Evolutionary conservation across 2,113 vertebrate species (phyloP), one percentile per base, ranked within the genome.

Genomic region (Columba livia): DNA sequence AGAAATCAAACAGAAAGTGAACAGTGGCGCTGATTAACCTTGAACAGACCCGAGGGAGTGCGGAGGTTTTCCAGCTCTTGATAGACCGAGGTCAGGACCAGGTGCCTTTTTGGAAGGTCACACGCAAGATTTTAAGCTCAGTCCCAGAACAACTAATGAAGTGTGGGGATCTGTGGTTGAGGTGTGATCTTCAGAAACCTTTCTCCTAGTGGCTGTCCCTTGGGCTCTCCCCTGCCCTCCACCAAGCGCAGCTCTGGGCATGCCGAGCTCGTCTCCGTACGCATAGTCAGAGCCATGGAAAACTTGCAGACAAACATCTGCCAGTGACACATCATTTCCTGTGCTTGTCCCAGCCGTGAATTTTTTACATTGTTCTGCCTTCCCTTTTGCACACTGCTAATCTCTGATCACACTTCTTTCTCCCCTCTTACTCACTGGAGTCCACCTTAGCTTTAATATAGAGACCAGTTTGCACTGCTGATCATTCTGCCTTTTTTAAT

Each of bases 1-100:
- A 92, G 83, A 94, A 94, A 81, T 88, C 75, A 84, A 71, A 90
- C 5, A 26, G 47, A 78, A 90, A 73, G 38, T 69, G 61, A 95
- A 50, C 65, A 72, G 65, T 65, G n/a, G 15, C n/a, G 34, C 72
- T 95, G 85, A 96, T 95, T 96, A 94, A 95, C 94, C 94, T 97
- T 91, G 90, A 93, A 36, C 5, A 19, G 94, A 71, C 48, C 28
- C 57, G 62, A 50, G 47, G n/a, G 25, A 72, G 53, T 4, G 12
- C 3, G 4, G 36, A 75, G 77, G 36, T 84, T 75, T 91, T 65
- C 53, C 44, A 57, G 34, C 61, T 66, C 79, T 61, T 38, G 4
- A 14, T 8, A 71, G 40, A 15, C 72, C 53, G 29, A 40, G 2
- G 20, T 87, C 40, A 88, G 53, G 69, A 78, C 21, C 47, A 32